Evolutionary conservation across 2,113 vertebrate genomes (phyloP).

Genomic region (Polypterus senegalus): DNA sequence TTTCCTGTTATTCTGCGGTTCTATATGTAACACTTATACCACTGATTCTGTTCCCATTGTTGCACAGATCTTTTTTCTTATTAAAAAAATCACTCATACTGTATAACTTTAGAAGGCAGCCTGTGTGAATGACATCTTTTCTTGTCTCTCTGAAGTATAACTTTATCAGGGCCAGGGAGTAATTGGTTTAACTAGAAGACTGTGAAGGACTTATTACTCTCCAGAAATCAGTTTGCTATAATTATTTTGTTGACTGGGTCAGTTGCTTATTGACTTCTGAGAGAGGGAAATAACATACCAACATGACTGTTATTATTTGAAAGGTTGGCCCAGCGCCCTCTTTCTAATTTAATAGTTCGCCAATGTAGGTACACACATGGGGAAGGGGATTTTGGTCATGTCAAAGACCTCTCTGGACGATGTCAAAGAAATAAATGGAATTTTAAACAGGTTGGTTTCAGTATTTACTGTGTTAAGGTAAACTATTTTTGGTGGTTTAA

Average conservation of each 20-base stretch:
- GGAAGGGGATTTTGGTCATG: slow-evolving; percentile 8
- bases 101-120: slow-evolving; percentile 2
- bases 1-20: background rate
- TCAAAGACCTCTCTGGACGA: slow-evolving; percentile 15
- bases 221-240: slow-evolving; percentile 34
- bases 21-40: background rate
- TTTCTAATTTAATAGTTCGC: slow-evolving; percentile 24
- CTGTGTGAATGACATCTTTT: slow-evolving; percentile 10
- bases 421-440: slow-evolving; percentile 2
- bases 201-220: slow-evolving; percentile 31
- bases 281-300: slow-evolving; percentile 15
- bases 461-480: no score
- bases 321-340: slow-evolving; percentile 32
- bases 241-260: slow-evolving; percentile 35
- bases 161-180: slow-evolving; percentile 26
- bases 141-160: slow-evolving; percentile 17
- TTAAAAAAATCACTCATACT: background rate
- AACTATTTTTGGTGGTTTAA: no score
- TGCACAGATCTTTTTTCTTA: background rate
- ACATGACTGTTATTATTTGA: slow-evolving; percentile 24
- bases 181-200: slow-evolving; percentile 37
- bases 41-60: background rate
- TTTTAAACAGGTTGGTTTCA: background rate
- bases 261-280: slow-evolving; percentile 35
- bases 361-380: slow-evolving; percentile 16